Base-by-base conservation (phyloP, 92 coral and sea anemone genomes). In the Isaurus tuberculatus region DNA sequence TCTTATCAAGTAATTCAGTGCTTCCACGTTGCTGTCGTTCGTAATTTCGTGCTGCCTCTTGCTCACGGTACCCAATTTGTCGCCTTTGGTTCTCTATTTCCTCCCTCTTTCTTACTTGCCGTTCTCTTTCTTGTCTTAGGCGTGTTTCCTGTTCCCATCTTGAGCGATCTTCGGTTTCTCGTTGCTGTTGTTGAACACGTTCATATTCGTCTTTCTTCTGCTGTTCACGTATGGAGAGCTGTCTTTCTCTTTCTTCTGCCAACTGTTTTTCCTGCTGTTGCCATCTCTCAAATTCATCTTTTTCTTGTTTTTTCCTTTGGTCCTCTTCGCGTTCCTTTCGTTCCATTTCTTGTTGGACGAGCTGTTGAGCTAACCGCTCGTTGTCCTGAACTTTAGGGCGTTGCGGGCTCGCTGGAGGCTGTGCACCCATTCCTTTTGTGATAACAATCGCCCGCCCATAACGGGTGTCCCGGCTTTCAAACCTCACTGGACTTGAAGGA, bases 391-490 rank as follows among this genome's bases (percentile, higher is more conserved):
- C 79, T 20, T 46, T 66, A 29, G 84, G 80, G 14, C 86, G 72
- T 10, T 65, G 75, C 15, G 70, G 43, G 75, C 67, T 72, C 22
- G 91, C 14, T 65, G 75, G 42, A 58, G 83, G 79, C 72, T 82
- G 66, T 11, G 40, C 71, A 17, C 60, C 16, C 64, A 69, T 51
- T 8, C 93, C 86, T 29, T 86, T 86, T 34, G 70, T 90, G 31
- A 94, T 55, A 75, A 91, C 94, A 30, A 94, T 94, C 36, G 90
- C 90, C 28, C 98, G 91, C 0, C 98, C 98, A 11, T 43, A 85
- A 32, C 89, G 92, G 5, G 94, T 86, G 57, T 91, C 83, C 2
- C 91, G 91, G 69, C 89, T 91, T 77, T 94, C 95, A 10, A 94
- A 64, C 58, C 93, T 83, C 8, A 94, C 90, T 17, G 98, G 95